Conservation (phyloP, 92 coral and sea anemone genomes). For the Muricea muricata region DNA sequence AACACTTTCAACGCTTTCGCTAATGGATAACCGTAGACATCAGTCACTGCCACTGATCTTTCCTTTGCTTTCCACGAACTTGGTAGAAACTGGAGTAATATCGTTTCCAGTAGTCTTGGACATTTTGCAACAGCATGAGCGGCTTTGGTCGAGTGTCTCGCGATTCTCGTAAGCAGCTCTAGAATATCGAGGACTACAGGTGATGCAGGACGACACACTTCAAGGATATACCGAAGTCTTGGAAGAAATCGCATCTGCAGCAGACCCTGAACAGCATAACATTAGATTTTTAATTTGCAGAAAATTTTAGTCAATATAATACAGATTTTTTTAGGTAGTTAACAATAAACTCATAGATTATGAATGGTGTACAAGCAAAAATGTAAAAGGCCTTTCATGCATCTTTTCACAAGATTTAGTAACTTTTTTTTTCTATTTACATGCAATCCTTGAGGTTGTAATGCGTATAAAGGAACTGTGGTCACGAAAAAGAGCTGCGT, state of each 20-base stretch:
- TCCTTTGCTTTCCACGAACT: constrained; percentile 73
- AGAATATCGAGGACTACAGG: constrained; percentile 73
- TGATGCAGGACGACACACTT: constrained; percentile 81
- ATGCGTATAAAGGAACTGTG: too few relatives aligned
- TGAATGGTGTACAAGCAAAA: too few relatives aligned
- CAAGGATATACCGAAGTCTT: constrained; percentile 92
- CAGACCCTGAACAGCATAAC: constrained; percentile 75
- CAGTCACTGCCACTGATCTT: constrained; percentile 40
- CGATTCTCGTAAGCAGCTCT: constrained; percentile 75
- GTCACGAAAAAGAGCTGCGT: too few relatives aligned
- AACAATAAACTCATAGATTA: too few relatives aligned
- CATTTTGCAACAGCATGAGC: constrained; percentile 82
- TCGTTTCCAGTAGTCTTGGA: constrained; percentile 85
- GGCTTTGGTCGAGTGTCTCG: constrained; percentile 83
- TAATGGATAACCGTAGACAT: constrained; percentile 76
- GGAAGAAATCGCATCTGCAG: constrained; percentile 87
- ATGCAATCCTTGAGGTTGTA: too few relatives aligned
- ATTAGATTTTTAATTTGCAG: neutral
- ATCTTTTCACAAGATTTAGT: too few relatives aligned
- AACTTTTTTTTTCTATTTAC: too few relatives aligned
- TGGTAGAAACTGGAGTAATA: constrained; percentile 84
- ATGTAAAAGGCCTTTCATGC: too few relatives aligned
- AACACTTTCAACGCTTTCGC: constrained; percentile 81
- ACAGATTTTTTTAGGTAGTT: too few relatives aligned
- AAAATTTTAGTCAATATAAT: neutral